These are phyloP conservation scores for Drosophila ustulata DNA, from an alignment of 2,888 invertebrate genomes.

Conservation along the genomic window DNA sequence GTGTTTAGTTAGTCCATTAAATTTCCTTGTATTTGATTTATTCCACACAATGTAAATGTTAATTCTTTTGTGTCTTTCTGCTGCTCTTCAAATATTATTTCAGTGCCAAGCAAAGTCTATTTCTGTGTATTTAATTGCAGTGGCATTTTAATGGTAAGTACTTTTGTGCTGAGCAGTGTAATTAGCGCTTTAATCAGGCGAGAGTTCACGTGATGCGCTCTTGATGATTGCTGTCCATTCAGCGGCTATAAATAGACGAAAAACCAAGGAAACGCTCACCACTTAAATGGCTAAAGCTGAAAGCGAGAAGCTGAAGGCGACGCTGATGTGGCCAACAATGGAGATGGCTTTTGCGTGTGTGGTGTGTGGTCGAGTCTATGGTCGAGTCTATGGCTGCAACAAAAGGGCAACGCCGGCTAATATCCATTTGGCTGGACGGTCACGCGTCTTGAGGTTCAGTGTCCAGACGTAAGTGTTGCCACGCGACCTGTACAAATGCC, in stretches of 20 bases:
- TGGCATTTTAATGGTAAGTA: background rate
- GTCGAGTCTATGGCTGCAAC: constrained; percentile 88
- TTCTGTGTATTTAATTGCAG: background rate
- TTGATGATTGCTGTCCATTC: constrained; percentile 8
- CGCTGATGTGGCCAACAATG: constrained; percentile 6
- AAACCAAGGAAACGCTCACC: constrained; percentile 1
- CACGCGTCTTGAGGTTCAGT: constrained; percentile 95
- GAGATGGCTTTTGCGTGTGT: background rate
- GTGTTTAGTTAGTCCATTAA: too few species aligned
- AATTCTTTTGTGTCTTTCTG: background rate
- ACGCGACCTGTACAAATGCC: constrained; percentile 86
- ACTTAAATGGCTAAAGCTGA: constrained; percentile 1
- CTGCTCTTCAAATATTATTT: background rate
- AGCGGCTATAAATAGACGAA: constrained; percentile 25
- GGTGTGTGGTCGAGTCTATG: constrained; percentile 10
- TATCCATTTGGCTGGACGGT: constrained; percentile 96
- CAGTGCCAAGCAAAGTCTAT: background rate
- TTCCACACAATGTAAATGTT: too few species aligned
- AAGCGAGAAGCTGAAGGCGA: background rate
- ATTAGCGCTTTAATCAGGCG: constrained; percentile 22
- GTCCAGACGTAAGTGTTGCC: constrained; percentile 98
- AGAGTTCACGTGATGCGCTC: constrained; percentile 21
- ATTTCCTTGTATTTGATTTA: too few species aligned
- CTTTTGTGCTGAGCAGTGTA: constrained; percentile 13
- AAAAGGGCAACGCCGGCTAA: constrained; percentile 96